Evolutionary conservation across 2,113 vertebrate genomes (phyloP).

Genomic region (Varanus komodoensis): DNA sequence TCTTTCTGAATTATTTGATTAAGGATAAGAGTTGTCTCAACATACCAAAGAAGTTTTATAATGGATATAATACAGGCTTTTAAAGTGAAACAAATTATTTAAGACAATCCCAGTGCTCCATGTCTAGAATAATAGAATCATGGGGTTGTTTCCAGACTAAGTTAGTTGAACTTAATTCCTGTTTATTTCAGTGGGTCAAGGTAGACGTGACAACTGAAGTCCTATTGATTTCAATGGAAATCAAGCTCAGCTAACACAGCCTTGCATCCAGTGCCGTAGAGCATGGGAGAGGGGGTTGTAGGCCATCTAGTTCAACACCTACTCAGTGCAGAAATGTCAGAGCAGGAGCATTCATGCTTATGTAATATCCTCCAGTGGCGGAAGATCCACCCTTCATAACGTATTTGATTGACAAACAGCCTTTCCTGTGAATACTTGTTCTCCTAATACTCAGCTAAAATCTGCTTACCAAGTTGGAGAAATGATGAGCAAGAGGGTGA

Average conservation of each 20-base stretch:
- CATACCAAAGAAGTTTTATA: background rate
- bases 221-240: background rate
- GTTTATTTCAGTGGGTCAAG: background rate
- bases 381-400: too few species aligned
- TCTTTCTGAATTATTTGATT: background rate
- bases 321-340: background rate
- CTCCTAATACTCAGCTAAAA: background rate
- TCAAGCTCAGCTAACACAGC: background rate
- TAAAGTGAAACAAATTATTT: background rate
- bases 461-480: background rate
- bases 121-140: background rate
- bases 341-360: background rate
- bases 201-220: background rate
- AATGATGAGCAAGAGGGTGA: too few species aligned
- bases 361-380: too few species aligned
- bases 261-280: too few species aligned
- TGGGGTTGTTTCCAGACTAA: background rate
- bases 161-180: too few species aligned
- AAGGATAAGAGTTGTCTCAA: background rate
- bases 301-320: background rate
- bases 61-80: background rate
- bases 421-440: background rate
- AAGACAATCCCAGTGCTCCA: background rate
- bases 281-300: background rate
- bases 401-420: background rate